These are phyloP conservation scores for Drosophila auraria DNA, from an alignment of 1,140 invertebrate genomes.

Conservation along the genomic window DNA sequence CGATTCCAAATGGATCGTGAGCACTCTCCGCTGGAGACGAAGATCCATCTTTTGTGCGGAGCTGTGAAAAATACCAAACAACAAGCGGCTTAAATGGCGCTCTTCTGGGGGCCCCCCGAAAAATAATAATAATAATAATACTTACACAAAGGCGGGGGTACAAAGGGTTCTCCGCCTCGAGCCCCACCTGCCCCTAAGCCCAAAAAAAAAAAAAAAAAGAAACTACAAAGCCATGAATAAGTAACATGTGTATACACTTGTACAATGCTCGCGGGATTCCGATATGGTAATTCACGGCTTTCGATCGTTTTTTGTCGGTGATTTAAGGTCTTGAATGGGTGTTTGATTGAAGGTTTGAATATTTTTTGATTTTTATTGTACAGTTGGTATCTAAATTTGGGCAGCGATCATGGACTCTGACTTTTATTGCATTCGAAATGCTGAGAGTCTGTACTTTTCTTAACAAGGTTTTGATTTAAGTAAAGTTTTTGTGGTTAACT, in stretches of 20 bases:
- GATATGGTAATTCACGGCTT: conserved; percentile 62
- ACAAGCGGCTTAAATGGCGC: conserved; percentile 81
- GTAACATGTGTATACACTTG: conserved; percentile 63
- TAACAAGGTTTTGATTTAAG: not conserved
- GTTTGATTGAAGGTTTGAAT: conserved; percentile 45
- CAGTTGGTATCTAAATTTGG: conserved; percentile 41
- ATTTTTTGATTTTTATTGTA: conserved; percentile 39
- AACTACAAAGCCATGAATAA: conserved; percentile 58
- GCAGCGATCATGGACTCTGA: conserved; percentile 11
- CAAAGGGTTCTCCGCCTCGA: conserved; percentile 40
- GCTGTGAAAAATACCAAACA: conserved; percentile 77
- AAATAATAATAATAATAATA: conserved; percentile 54
- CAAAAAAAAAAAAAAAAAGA: conserved; percentile 3
- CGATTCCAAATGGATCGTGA: conserved; percentile 62
- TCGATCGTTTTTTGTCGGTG: conserved; percentile 33
- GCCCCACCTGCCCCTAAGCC: conserved; percentile 14
- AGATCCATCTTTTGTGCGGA: conserved; percentile 69
- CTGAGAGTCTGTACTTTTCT: not conserved
- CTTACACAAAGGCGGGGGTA: conserved; percentile 56
- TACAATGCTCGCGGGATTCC: conserved; percentile 45
- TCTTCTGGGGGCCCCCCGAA: conserved; percentile 52
- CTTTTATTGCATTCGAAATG: conserved; percentile 16
- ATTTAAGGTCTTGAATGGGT: conserved; percentile 51
- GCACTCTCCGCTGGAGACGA: conserved; percentile 76
- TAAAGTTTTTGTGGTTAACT: not conserved